Percentiles rank a stretch among this genome's conserved stretches.
Evolutionary conservation across 2,113 vertebrate species (phyloP).

Genomic region (Scophthalmus maximus): DNA sequence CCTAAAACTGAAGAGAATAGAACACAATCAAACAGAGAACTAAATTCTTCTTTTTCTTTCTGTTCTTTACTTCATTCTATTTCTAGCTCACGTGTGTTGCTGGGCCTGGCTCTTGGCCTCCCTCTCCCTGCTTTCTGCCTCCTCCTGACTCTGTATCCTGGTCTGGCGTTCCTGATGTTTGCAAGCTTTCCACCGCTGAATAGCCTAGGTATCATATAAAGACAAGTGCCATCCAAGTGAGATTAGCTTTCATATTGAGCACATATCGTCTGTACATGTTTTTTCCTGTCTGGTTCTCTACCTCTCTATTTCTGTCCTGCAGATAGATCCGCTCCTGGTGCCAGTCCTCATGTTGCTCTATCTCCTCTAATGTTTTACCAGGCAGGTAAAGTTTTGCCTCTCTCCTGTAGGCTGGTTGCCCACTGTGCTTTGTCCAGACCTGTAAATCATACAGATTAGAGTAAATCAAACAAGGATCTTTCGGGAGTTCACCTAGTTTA

Average conservation of each 20-base stretch:
- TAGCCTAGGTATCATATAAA: constrained; percentile 80
- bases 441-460: constrained; percentile 51
- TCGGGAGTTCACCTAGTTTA: background rate
- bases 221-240: background rate
- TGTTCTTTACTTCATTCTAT: background rate
- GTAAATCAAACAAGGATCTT: background rate
- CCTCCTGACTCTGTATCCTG: constrained; percentile 80
- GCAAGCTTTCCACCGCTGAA: constrained; percentile 88
- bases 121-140: constrained; percentile 56
- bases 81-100: constrained; percentile 71
- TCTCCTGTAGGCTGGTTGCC: constrained; percentile 80
- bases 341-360: constrained; percentile 89
- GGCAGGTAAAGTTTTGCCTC: constrained; percentile 87
- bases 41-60: background rate
- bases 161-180: constrained; percentile 80
- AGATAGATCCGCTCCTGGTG: constrained; percentile 87
- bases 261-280: background rate
- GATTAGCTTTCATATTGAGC: background rate
- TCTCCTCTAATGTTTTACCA: constrained; percentile 85
- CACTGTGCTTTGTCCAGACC: constrained; percentile 86
- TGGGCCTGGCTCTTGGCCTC: constrained; percentile 64
- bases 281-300: constrained; percentile 68
- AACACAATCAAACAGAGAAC: background rate
- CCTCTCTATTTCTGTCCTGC: constrained; percentile 90
- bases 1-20: constrained; percentile 38